Evolutionary conservation across 2,797 vertebrate genomes (phyloP), one percentile per base, ranked within the genome.

Genomic region (Ambastaia sidthimunki): DNA sequence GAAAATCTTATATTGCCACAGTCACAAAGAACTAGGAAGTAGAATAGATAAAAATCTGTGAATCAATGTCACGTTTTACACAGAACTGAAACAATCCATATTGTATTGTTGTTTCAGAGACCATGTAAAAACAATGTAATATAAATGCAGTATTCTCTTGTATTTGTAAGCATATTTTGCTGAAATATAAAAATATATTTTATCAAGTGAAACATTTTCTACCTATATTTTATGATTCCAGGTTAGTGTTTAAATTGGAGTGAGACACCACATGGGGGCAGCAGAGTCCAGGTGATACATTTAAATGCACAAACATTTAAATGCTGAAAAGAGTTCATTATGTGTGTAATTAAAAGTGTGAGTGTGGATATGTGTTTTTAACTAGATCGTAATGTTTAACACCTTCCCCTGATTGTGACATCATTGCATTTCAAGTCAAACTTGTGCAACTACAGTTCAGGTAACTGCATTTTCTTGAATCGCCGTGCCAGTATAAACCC

Each of bases 241-340:
- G 23, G 4, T 37, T 37, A 37, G 34, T 47, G 1, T 25, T 11
- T 47, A 11, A 15, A 13, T 21, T 0, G 5, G 37, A 5, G 15
- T 28, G 2, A n/a, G 18, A n/a, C 18, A 70, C 91, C 94, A 94
- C 91, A 83, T 52, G 81, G 91, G 76, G 93, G 92, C 93, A 93
- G 91, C 82, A 89, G 60, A 83, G 89, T 37, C 74, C 86, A 23
- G 84, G 83, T 1, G 68, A 84, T 84, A 44, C 1, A 1, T 48
- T 9, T 44, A 18, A 37, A 52, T 55, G 63, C 34, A 63, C 28
- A 63, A 23, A 54, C 57, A 54, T 23, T 41, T 25, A 34, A 62
- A 63, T 54, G 48, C 47, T 65, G 19, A 41, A 62, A 76, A 71
- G 21, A 63, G 15, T 44, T 48, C 19, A 71, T 78, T 63, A 63